Base-by-base conservation (phyloP, 2,113 vertebrate genomes). In the Atherinomorus stipes region DNA sequence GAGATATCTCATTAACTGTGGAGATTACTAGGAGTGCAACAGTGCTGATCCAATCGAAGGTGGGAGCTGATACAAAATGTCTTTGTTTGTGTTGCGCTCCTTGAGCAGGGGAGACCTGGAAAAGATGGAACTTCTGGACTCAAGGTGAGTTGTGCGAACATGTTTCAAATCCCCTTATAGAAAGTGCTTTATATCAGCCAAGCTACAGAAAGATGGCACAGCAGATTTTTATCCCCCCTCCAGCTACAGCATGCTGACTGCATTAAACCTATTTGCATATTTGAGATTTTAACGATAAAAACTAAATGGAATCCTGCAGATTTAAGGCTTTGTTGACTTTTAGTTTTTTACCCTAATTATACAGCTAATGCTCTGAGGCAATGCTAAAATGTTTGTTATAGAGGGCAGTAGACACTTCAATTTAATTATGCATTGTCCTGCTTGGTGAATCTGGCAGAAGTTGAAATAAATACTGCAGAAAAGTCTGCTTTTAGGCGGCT, bases 71-170 rank as follows among this genome's bases (percentile, higher is more conserved):
- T 90, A 80, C 71, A 59, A 88, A 86, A 87, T 91, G 85, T 91
- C 76, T 92, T 88, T 92, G 83, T 91, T 86, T 91, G 72, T 90
- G 71, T 88, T 88, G 74, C 82, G 59, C 80, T 88, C 19, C 66
- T 85, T 76, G 87, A 90, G 81, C 92, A 95, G 94, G 94, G 94
- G 40, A 89, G 91, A 80, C 81, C 92, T 26, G 94, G 94, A 68
- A 94, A 92, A 85, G 94, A 95, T 83, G 94, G 94, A 80, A 91
- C 93, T 87, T 91, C 93, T 18, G 94, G 94, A 87, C 88, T 91
- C 70, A 92, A 93, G 94, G 94, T 94, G 80, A 93, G 93, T 74
- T 58, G 71, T 64, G 54, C 21, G 34, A 68, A 54, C 38, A n/a
- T 8, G 21, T 11, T 59, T 58, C 68, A 88, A 89, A 90, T 90